phyloP scores from a whole-genome alignment of 2,113 vertebrate genomes.

The Tachysurus fulvidraco region DNA sequence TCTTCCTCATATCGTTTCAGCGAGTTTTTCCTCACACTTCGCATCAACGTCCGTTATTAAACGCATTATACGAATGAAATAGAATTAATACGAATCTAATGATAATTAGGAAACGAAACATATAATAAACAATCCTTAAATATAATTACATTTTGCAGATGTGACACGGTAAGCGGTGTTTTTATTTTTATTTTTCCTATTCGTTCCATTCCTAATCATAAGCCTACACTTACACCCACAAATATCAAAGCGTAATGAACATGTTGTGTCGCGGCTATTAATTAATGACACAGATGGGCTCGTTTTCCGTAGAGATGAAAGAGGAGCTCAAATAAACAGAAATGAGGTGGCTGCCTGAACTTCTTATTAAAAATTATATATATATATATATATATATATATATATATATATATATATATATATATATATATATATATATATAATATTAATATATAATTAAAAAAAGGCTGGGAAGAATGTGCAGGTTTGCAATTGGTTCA shows the following conservation, averaged over 20 bases:
- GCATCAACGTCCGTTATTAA: too few species aligned
- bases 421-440: too few species aligned
- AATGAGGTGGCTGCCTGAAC: not conserved
- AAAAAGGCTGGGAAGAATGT: not conserved
- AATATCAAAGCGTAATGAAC: conserved; percentile 21
- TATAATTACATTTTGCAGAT: not conserved
- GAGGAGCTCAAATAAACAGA: not conserved
- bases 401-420: too few species aligned
- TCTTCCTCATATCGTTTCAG: too few species aligned
- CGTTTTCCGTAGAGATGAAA: not conserved
- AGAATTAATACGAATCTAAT: not conserved
- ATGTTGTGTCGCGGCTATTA: not conserved
- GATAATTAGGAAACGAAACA: not conserved
- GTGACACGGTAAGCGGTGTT: not conserved
- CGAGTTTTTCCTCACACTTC: too few species aligned
- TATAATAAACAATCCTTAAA: not conserved
- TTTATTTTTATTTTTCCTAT: not conserved
- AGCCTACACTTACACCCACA: not conserved
- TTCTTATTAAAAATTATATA: not conserved
- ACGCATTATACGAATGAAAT: too few species aligned
- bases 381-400: too few species aligned
- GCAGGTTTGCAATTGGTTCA: not conserved
- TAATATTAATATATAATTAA: too few species aligned
- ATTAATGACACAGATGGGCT: conserved; percentile 17
- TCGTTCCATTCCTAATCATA: not conserved